Evolutionary conservation across 2,113 vertebrate genomes (phyloP).

Genomic region (Melierax canorus): DNA sequence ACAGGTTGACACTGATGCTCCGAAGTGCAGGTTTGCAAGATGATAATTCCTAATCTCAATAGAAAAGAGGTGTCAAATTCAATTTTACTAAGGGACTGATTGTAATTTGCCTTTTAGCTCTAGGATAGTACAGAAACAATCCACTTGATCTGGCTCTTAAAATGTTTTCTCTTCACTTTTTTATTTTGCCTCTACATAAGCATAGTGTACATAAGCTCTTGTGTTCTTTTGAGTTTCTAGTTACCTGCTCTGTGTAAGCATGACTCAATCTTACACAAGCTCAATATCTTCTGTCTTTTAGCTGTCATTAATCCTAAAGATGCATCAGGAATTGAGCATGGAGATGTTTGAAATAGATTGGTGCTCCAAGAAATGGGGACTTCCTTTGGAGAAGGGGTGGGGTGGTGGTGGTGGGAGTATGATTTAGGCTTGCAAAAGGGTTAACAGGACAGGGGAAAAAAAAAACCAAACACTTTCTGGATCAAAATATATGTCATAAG

Average conservation of each 20-base stretch:
- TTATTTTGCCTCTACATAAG: not conserved
- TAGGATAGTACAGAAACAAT: not conserved
- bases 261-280: not conserved
- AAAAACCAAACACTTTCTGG: not conserved
- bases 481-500: not conserved
- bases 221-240: not conserved
- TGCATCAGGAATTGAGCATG: not conserved
- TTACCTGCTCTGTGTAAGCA: not conserved
- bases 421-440: not conserved
- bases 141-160: not conserved
- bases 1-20: constrained; percentile 55
- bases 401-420: not conserved
- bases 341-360: not conserved
- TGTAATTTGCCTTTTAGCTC: constrained; percentile 47
- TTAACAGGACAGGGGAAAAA: not conserved
- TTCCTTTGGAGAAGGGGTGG: not conserved
- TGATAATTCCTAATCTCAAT: constrained; percentile 59
- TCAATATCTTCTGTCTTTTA: not conserved
- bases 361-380: not conserved
- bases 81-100: constrained; percentile 52
- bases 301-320: not conserved
- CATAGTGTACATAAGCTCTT: not conserved
- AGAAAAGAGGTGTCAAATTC: constrained; percentile 63
- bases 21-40: constrained; percentile 43
- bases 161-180: not conserved